These are phyloP conservation scores for Xanthorhoe spadicearia DNA, from an alignment of 2,888 invertebrate species.

Conservation along the genomic window DNA sequence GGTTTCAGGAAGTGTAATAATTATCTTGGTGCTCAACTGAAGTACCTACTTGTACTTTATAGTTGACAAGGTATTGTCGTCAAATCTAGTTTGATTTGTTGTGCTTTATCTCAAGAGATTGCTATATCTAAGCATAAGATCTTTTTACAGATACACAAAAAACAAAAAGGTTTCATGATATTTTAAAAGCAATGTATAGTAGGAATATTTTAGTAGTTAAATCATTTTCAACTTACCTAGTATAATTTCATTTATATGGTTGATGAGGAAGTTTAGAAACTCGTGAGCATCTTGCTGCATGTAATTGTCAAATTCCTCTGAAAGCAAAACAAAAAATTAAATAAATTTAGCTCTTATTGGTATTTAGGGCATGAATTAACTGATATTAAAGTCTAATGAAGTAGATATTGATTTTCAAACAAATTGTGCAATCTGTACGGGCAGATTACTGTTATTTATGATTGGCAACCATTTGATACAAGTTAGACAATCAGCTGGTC, in stretches of 20 bases:
- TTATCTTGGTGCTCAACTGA: conserved; percentile 5
- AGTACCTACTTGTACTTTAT: conserved; percentile 13
- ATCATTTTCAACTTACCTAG: conserved; percentile 90
- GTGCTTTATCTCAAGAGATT: conserved; percentile 1
- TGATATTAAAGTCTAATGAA: too few relatives aligned
- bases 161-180: background rate
- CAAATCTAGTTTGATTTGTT: conserved; percentile 11
- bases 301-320: conserved; percentile 99
- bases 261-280: conserved; percentile 99
- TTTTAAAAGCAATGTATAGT: too few relatives aligned
- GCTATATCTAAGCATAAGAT: background rate
- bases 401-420: too few relatives aligned
- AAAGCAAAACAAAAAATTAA: conserved; percentile 8
- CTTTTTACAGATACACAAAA: background rate
- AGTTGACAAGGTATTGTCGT: background rate
- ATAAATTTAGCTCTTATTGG: background rate
- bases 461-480: too few relatives aligned
- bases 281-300: conserved; percentile 99
- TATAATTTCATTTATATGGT: conserved; percentile 99
- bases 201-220: background rate
- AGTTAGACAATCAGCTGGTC: too few relatives aligned
- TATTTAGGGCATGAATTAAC: too few relatives aligned
- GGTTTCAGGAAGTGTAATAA: background rate
- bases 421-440: too few relatives aligned
- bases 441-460: too few relatives aligned